Evolutionary conservation across 2,888 invertebrate species (phyloP), one percentile per base, ranked within the genome.

Genomic region (Ellobium chinense): DNA sequence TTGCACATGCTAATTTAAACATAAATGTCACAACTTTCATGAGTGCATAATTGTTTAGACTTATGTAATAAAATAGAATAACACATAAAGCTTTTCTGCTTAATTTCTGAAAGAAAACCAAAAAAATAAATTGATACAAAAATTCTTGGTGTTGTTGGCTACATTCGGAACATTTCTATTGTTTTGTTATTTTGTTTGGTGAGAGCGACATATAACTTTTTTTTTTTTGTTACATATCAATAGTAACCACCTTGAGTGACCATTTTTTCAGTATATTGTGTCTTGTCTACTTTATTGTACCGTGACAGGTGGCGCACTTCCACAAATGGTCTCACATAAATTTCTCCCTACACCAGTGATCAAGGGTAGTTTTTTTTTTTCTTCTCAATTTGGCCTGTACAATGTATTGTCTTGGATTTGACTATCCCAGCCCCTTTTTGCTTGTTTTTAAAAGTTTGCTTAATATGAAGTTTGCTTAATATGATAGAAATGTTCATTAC

Each of bases 251-350:
- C 21, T 63, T 39, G 12, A n/a, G 39, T 63, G 74, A 74, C 29
- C n/a, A 62, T 2, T 46, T 46, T 31, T 69, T n/a, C 46, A 68
- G 3, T 46, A 37, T n/a, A 62, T 9, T 27, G 27, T 63, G 29
- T 68, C 24, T 37, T 12, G n/a, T 73, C 5, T 73, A 58, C 73
- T 60, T 37, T 37, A 36, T 73, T 73, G 73, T 60, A 36, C 60
- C 60, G 56, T 72, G 60, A 60, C 73, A 37, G 72, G 56, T 73
- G 60, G n/a, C 27, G 34, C 73, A 58, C 14, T 73, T 60, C 46
- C 9, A 65, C 36, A 37, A 5, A 12, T 74, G 62, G 37, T 29
- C 74, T 63, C 62, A 39, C 63, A 62, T 60, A 21, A 60, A 21
- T 37, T 24, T 9, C 24, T 2, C 12, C 18, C 14, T 24, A 37